Percentiles rank a stretch among this genome's conserved stretches.
Evolutionary conservation across 2,797 vertebrate genomes (phyloP).

Genomic region (Siniperca undulata): DNA sequence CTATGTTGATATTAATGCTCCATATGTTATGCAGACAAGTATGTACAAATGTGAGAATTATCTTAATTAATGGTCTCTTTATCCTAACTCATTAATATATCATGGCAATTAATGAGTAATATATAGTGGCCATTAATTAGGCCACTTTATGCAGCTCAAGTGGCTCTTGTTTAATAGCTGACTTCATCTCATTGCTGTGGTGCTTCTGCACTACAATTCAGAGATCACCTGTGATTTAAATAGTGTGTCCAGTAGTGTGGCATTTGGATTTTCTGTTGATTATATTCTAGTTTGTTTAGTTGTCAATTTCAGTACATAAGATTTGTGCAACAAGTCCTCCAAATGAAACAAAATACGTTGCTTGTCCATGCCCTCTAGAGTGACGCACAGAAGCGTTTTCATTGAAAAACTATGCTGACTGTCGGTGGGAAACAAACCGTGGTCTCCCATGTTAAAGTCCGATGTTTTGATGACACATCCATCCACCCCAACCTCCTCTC

Average conservation of each 20-base stretch:
- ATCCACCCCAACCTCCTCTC: too few relatives aligned
- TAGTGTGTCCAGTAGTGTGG: background rate
- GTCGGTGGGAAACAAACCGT: too few relatives aligned
- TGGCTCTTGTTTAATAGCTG: background rate
- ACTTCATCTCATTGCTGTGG: background rate
- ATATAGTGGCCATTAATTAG: background rate
- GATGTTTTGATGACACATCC: too few relatives aligned
- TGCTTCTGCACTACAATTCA: background rate
- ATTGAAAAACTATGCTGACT: too few relatives aligned
- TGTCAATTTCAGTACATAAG: background rate
- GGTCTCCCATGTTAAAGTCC: too few relatives aligned
- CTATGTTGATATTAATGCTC: constrained; percentile 10
- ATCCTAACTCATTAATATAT: background rate
- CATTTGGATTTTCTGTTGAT: background rate
- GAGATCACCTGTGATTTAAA: background rate
- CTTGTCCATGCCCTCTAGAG: too few relatives aligned
- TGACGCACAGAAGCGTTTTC: too few relatives aligned
- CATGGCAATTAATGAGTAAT: background rate
- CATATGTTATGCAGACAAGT: background rate
- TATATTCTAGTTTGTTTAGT: background rate
- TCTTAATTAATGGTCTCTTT: background rate
- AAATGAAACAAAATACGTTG: background rate
- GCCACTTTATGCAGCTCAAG: background rate
- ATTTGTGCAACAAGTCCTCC: constrained; percentile 1
- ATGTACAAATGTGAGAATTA: background rate